These are phyloP conservation scores for Leptopilina syphax DNA, from an alignment of 2,888 invertebrate genomes.

Conservation along the genomic window DNA sequence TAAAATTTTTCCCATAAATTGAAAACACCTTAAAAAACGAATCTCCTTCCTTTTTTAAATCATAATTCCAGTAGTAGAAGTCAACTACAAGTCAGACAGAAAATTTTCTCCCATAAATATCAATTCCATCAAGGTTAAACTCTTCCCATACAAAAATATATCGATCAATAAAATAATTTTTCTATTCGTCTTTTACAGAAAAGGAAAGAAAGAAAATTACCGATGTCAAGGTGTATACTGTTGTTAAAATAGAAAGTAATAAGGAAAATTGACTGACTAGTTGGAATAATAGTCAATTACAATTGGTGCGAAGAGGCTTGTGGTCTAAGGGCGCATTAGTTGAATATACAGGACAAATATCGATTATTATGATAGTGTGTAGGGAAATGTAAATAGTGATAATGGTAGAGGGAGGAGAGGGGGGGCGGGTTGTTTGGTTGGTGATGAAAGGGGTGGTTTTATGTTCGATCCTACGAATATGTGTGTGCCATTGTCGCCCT, in stretches of 20 bases:
- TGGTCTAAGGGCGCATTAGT: background rate
- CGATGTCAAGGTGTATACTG: background rate
- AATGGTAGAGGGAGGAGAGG: too few species aligned
- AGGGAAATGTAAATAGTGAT: too few species aligned
- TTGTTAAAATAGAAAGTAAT: constrained; percentile 12
- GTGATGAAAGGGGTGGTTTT: constrained; percentile 39
- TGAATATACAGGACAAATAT: constrained; percentile 26
- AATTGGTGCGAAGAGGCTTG: constrained; percentile 35
- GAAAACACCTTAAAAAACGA: too few species aligned
- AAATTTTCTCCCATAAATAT: too few species aligned
- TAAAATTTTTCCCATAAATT: too few species aligned
- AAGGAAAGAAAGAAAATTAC: background rate
- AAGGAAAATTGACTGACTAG: constrained; percentile 8
- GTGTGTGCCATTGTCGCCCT: constrained; percentile 44
- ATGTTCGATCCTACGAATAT: constrained; percentile 44
- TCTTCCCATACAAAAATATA: background rate
- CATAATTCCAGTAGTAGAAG: too few species aligned
- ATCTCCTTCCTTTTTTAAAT: too few species aligned
- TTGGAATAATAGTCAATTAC: background rate
- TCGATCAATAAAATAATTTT: background rate
- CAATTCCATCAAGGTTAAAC: too few species aligned
- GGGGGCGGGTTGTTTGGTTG: background rate
- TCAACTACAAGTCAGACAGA: too few species aligned
- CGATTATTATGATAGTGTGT: constrained; percentile 28
- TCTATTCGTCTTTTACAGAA: background rate